Base-by-base conservation (phyloP, 2,113 vertebrate genomes). In the Procavia capensis region DNA sequence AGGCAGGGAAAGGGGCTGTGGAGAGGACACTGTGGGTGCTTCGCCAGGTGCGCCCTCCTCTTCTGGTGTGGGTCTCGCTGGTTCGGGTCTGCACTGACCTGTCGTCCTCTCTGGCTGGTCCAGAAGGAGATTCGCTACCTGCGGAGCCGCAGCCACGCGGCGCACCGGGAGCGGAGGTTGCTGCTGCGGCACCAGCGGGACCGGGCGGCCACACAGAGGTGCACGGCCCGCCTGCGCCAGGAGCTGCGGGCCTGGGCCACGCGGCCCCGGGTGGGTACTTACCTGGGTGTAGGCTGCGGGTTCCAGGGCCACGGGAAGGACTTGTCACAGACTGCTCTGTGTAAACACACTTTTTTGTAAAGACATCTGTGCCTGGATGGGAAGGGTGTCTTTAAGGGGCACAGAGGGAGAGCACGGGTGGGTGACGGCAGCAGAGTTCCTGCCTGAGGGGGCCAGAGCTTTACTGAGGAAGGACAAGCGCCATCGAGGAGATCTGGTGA, bases 61-160 rank as follows among this genome's bases (percentile, higher is more conserved):
- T 16, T 20, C 47, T 19, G 0, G 20, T 0, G 39, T 3, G 70
- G 57, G 34, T 6, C 19, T 8, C 17, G 8, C 0, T 8, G 74
- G 7, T 0, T 1, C 27, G 45, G 24, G 41, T 8, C 22, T 0
- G 0, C 0, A 16, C 85, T 47, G 25, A 66, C 5, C 0, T 0
- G 59, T 8, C 17, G 14, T 41, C 43, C 68, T 89, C 47, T 81
- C 63, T 17, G 88, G 31, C 74, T 70, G 54, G 68, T 4, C 1
- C 90, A 99, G 98, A 98, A 91, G 79, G 98, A 99, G 93, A 98
- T 98, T 66, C 90, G 72, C 8, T 75, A 96, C 85, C 97, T 98
- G 96, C 90, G 50, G 50, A 97, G 93, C 7, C 16, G 95, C 0
- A 97, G 96, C 78, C 96, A 70, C 91, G 94, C 90, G 5, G 97